Base-by-base conservation (phyloP, 2,888 invertebrate species). In the Xanthorhoe spadicearia region DNA sequence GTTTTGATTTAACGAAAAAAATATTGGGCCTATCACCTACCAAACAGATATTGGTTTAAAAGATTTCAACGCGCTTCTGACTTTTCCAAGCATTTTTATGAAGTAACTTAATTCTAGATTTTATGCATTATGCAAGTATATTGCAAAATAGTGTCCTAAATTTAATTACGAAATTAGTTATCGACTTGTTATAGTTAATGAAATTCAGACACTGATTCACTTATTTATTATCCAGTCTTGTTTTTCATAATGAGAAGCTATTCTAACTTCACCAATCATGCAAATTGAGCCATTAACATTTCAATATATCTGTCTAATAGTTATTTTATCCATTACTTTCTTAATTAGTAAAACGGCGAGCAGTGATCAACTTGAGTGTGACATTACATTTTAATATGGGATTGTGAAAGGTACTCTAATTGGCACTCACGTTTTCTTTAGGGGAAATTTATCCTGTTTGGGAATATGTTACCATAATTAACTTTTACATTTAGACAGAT, bases 61-160 rank as follows among this genome's bases (percentile, higher is more conserved):
- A 64, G 54, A 64, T 28, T 59, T 59, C 38, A 59, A 59, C 64
- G 64, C 59, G 64, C 54, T 50, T 10, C 43, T 56, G 23, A 23
- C 23, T 6, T 10, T 32, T 32, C 32, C 32, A 32, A 32, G 32
- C 23, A 23, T 23, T 23, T 23, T 23, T 23, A 23, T 23, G 23
- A 23, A 23, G 23, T 3, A 23, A 23, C 23, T 32, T 32, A 6
- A 6, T 32, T 32, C 5, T 32, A 32, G 5, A 32, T 32, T 32
- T 2, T 32, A 32, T 32, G 32, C 7, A 7, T 32, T 32, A 32
- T 23, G 23, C 23, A 32, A 32, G 5, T 32, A 4, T 7, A 32
- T 32, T 32, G 7, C 32, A 32, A 32, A 32, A 32, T 32, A 4
- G 32, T 32, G 6, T 32, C 32, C 32, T 6, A 38, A 43, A 43